Conservation (phyloP, 2,797 vertebrate genomes). For the Dermochelys coriacea region DNA sequence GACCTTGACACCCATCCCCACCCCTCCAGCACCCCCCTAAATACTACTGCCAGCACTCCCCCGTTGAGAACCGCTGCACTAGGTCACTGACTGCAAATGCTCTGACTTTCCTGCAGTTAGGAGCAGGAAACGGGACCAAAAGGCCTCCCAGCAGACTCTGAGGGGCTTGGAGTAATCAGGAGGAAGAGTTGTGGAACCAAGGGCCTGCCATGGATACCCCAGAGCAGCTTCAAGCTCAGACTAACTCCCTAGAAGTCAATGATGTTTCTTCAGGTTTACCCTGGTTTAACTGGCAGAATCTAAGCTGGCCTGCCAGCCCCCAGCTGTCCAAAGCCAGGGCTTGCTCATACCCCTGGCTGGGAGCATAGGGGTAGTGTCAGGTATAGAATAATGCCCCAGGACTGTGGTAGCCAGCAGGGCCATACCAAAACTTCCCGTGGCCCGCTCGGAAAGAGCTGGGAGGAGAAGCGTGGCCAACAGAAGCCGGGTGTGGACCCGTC, state of each 20-base stretch:
- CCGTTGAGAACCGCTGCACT: no score
- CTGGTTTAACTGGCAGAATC: background rate
- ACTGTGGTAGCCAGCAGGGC: background rate
- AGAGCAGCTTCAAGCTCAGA: background rate
- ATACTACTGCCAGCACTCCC: no score
- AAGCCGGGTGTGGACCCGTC: background rate
- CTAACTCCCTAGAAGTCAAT: background rate
- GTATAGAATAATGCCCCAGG: no score
- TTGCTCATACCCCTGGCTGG: background rate
- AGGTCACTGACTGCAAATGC: no score
- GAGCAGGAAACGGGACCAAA: no score
- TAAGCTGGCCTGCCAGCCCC: background rate
- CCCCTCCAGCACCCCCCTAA: no score
- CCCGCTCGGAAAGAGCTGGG: background rate
- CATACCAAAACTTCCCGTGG: background rate
- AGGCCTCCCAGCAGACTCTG: background rate
- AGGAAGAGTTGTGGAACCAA: conserved; percentile 9
- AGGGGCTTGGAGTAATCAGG: background rate
- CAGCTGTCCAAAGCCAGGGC: background rate
- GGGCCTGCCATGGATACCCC: background rate
- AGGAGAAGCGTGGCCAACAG: background rate
- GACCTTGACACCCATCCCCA: no score
- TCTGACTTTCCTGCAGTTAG: background rate
- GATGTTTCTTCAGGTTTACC: background rate
- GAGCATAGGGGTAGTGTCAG: no score